Evolutionary conservation across 2,888 invertebrate species (phyloP), one percentile per base, ranked within the genome.

Genomic region (Chloromyia formosa): DNA sequence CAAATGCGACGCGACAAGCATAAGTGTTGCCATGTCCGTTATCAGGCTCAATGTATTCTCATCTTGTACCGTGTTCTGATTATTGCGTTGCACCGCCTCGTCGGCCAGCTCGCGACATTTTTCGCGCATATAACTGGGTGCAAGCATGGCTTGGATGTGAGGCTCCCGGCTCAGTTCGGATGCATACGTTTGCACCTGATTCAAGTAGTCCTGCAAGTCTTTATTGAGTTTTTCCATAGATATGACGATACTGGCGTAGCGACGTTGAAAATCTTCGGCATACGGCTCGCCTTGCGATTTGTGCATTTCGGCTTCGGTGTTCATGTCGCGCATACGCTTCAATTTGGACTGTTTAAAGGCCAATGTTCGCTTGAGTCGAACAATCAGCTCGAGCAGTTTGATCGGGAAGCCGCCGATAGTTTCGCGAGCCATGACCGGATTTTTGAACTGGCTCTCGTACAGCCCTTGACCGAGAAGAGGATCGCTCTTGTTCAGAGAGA

Each of bases 211-310:
- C 83, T 94, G 93, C 78, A 98, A 89, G 82, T 96, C 94, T 79
- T 90, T 89, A 85, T 98, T 98, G 86, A 98, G 90, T 81, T 92
- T 92, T 82, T 97, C 97, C 80, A 98, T 89, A 78, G 96, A 95
- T 73, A 97, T 91, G 1, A 98, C 91, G 79, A 91, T 89, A 77
- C 91, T 90, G 14, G 97, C 97, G 87, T 98, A 98, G 81, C 92
- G 92, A 79, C 93, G 90, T 84, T 97, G 95, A 84, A 97, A 98
- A 82, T 97, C 96, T 77, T 93, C 91, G 3, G 93, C 90, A 80
- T 95, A 89, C 77, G 89, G 89, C 81, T 93, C 90, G 40, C 93
- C 92, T 83, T 92, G 93, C 0, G 94, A 93, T 62, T 92, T 91
- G 83, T 91, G 89, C 84, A 93, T 92, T 82, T 98, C 97, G 0